Base-by-base conservation (phyloP, 1,140 invertebrate species). In the Brachionus rubens region DNA sequence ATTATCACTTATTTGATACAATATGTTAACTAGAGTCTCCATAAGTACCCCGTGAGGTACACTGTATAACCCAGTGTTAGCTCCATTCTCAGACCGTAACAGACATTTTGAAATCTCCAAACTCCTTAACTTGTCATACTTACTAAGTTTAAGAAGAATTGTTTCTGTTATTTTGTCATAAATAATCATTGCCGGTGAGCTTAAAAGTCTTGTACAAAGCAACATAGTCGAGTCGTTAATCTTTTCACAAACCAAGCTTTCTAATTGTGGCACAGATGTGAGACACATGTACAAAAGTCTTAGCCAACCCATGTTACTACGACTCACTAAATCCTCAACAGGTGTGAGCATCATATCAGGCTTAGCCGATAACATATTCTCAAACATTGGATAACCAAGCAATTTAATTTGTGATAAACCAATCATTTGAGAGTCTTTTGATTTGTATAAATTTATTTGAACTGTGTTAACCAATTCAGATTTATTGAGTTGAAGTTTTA, bases 341-440 rank as follows among this genome's bases (percentile, higher is more conserved):
- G 82, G 80, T 43, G 79, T 70, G 50, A 80, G 72, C 70, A 82
- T 76, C 54, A 79, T 77, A 19, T 72, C 48, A 21, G 65, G 28
- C 30, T 56, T 65, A 28, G 65, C 54, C 81, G 75, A 85, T 82
- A 77, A 86, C 83, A 68, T 86, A 80, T 10, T 81, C 77, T 50
- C 88, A 81, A 91, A 91, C 9, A 90, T 89, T 36, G 91, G 91
- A 59, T 89, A 90, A 0, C 92, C 92, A 9, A 94, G 84, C 12
- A 96, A 83, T n/a, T 90, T 87, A 65, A 96, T 90, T 82, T 94
- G 92, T 78, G 92, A 90, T 5, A 95, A 84, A 16, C 92, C 92
- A 80, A 95, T 90, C 80, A 91, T 94, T 67, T 89, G 89, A 10
- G 91, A 92, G 80, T 94, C 92, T 28, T 91, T 87, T 1, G 93